Percentiles rank a stretch among this genome's conserved stretches.
Conservation (phyloP, 1,140 invertebrate species). For the Drosophila jambulina region DNA sequence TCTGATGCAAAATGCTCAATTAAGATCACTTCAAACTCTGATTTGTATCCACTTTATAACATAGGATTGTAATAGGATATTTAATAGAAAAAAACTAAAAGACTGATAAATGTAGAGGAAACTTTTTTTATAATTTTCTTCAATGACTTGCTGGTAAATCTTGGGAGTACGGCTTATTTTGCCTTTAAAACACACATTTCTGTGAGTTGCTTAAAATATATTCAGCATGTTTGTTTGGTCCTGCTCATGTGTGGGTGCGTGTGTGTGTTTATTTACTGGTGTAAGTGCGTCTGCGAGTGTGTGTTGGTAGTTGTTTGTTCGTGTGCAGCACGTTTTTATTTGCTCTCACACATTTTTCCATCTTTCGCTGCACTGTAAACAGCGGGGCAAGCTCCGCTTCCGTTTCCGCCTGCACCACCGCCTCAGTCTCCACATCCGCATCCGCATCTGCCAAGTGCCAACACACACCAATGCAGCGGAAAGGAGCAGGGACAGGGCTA, state of each 20-base stretch:
- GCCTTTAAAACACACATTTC: slow-evolving; percentile 13
- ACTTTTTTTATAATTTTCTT: neutral
- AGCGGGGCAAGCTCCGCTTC: slow-evolving; percentile 46
- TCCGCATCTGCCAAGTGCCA: slow-evolving; percentile 63
- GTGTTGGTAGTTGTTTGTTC: slow-evolving; percentile 5
- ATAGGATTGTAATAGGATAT: too few species aligned
- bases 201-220: slow-evolving; percentile 17
- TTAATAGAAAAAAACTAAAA: too few species aligned
- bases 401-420: neutral
- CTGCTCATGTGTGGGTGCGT: neutral
- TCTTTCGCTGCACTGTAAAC: slow-evolving; percentile 58
- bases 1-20: neutral
- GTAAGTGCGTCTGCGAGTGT: slow-evolving; percentile 11
- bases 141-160: neutral
- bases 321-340: slow-evolving; percentile 46
- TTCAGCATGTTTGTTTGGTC: slow-evolving; percentile 12
- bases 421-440: slow-evolving; percentile 6
- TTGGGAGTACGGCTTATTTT: neutral
- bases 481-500: neutral
- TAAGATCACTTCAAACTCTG: neutral
- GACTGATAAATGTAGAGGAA: neutral
- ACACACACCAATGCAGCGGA: slow-evolving; percentile 4
- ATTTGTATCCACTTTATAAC: neutral
- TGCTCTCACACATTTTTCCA: slow-evolving; percentile 58
- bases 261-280: slow-evolving; percentile 26